These are phyloP conservation scores for Sepioteuthis lessoniana DNA, from an alignment of 2,888 invertebrate genomes.

Conservation along the genomic window DNA sequence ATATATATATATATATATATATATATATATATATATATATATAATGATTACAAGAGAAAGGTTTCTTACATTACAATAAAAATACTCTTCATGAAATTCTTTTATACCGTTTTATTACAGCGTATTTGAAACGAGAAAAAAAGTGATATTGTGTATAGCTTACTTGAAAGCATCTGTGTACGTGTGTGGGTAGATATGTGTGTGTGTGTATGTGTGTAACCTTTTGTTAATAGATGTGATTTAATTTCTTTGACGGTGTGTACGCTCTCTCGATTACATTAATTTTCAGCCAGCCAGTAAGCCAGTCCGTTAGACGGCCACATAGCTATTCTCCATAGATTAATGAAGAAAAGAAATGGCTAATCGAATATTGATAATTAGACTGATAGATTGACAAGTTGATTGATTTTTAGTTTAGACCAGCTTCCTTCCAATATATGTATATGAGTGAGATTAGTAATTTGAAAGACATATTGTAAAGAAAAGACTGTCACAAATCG, in stretches of 20 bases:
- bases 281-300: neutral
- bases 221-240: neutral
- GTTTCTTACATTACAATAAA: too few relatives aligned
- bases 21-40: neutral
- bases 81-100: too few relatives aligned
- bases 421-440: neutral
- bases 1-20: neutral
- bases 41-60: neutral
- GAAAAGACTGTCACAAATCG: neutral
- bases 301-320: neutral
- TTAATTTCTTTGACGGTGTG: neutral
- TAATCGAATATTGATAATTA: slow-evolving; percentile 4
- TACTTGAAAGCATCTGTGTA: too few relatives aligned
- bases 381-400: neutral
- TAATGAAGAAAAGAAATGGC: neutral
- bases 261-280: neutral
- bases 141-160: too few relatives aligned
- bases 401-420: neutral
- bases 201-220: too few relatives aligned
- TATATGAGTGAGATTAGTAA: neutral
- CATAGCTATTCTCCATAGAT: neutral
- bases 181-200: too few relatives aligned
- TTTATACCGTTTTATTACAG: too few relatives aligned
- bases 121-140: too few relatives aligned
- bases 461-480: neutral